Base-by-base conservation (phyloP, 35 echinoderm and acorn worm species). In the Apostichopus californicus region DNA sequence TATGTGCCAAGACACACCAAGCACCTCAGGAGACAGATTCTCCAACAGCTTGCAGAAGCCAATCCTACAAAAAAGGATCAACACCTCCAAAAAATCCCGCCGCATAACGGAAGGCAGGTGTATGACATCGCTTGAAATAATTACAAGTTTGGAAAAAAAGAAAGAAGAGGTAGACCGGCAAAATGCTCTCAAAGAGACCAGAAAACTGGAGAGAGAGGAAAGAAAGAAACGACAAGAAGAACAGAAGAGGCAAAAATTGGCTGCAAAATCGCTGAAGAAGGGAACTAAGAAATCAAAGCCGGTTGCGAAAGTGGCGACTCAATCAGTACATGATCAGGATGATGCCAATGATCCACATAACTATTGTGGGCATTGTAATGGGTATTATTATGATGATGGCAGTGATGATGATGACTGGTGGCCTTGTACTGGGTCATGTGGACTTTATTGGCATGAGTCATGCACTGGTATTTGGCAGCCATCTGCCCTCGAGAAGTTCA, bases 371-470 rank as follows among this genome's bases (percentile, higher is more conserved):
- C 85, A 87, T 57, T 65, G 85, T 64, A 63, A 20, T 64, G 85
- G 57, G 9, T 87, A 87, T 12, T 87, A 65, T 12, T 68, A 57
- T 60, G 85, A 87, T 87, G 84, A 87, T 66, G 57, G 34, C 21
- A 87, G 83, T 87, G 83, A 87, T 87, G 63, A 87, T 87, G 83
- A 86, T 63, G 54, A 63, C 54, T 86, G 46, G 83, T 63, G 54
- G 54, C 54, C 11, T 17, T 86, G 83, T 86, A 86, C 83, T 56
- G 83, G 83, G 11, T 86, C 83, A 55, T 86, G 83, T 86, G 83
- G 46, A 14, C 54, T 58, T 60, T 87, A 87, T 57, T 68, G 85
- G 85, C 85, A 87, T 64, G 85, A 64, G n/a, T 87, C 57, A 87
- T 87, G 85, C 57, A 87, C 85, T 87, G 57, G 85, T 18, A 57